Evolutionary conservation across 64 coral and sea anemone genomes (phyloP).

Genomic region (Stichodactyla helianthus): DNA sequence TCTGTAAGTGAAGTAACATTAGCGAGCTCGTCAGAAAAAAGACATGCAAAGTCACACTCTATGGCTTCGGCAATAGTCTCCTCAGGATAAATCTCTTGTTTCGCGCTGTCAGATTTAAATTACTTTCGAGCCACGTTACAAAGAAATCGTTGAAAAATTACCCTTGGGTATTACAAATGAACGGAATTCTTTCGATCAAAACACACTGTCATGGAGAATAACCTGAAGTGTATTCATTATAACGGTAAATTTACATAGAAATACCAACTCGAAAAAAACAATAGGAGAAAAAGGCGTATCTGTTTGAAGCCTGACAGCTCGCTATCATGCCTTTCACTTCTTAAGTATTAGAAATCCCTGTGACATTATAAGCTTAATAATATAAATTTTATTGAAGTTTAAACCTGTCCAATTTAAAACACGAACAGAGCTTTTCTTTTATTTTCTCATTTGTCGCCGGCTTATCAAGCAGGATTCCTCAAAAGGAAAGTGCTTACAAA

Average conservation of each 20-base stretch:
- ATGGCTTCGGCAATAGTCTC: too few relatives aligned
- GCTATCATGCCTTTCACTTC: neutral
- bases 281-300: neutral
- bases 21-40: too few relatives aligned
- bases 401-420: neutral
- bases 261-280: neutral
- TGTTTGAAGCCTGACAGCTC: neutral
- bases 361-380: neutral
- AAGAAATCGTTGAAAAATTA: neutral
- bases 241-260: conserved; percentile 3
- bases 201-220: neutral
- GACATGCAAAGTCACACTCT: too few relatives aligned
- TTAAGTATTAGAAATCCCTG: neutral
- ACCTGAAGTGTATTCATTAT: neutral
- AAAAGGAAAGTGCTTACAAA: neutral
- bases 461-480: neutral
- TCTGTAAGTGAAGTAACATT: too few relatives aligned
- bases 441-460: neutral
- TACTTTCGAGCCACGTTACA: neutral
- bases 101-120: neutral
- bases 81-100: too few relatives aligned
- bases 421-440: neutral
- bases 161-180: neutral
- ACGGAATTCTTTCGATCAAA: neutral
- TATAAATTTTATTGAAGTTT: neutral